Percentiles rank a stretch among this genome's conserved stretches.
Evolutionary conservation across 2,797 vertebrate genomes (phyloP).

Genomic region (Leptoclinus maculatus): DNA sequence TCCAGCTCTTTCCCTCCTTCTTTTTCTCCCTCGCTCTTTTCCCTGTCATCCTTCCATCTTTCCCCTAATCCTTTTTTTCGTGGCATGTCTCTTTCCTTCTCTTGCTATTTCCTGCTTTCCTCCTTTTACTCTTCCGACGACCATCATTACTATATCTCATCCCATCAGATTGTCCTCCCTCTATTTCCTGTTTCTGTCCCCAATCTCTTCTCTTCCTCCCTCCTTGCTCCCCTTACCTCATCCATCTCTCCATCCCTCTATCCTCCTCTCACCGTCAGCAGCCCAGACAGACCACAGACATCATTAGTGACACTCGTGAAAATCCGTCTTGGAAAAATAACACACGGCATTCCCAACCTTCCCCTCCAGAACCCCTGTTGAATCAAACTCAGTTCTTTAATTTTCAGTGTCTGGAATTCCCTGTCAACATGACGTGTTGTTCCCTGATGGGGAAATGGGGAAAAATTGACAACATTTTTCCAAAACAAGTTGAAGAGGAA

Average conservation of each 20-base stretch:
- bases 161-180: not conserved
- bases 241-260: not conserved
- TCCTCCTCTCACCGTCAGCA: slow-evolving; percentile 38
- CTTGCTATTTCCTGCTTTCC: not conserved
- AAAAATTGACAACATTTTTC: slow-evolving; percentile 38
- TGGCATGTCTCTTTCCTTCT: not conserved
- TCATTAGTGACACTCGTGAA: slow-evolving; percentile 52
- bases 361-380: not conserved
- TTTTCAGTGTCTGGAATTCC: slow-evolving; percentile 41
- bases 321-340: slow-evolving; percentile 56
- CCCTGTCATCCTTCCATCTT: not conserved
- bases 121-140: not conserved
- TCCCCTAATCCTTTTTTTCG: not conserved
- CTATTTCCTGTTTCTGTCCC: not conserved
- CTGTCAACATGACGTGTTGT: slow-evolving; percentile 33
- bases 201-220: not conserved
- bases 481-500: slow-evolving; percentile 41
- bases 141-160: not conserved
- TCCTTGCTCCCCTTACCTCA: not conserved
- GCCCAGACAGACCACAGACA: slow-evolving; percentile 59
- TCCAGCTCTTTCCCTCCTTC: not conserved
- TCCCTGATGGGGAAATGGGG: slow-evolving; percentile 36
- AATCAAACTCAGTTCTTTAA: slow-evolving; percentile 31
- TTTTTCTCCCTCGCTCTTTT: not conserved
- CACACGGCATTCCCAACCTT: slow-evolving; percentile 21